phyloP scores from a whole-genome alignment of 2,888 invertebrate genomes.

The Nebria salina region DNA sequence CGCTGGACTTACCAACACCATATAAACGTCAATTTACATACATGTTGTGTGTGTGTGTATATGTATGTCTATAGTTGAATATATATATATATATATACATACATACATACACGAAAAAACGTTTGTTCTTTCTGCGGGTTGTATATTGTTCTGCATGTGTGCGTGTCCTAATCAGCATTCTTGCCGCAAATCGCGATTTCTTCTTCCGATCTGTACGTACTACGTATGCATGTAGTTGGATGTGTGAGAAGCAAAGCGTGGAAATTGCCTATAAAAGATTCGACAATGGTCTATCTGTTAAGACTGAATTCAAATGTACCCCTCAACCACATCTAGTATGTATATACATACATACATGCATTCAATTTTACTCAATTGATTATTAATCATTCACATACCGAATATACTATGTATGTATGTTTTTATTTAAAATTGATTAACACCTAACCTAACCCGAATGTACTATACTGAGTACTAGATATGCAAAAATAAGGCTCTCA shows the following conservation, averaged over 20 bases:
- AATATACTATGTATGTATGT: no score
- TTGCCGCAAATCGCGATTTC: constrained; percentile 14
- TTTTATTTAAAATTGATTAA: no score
- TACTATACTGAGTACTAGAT: no score
- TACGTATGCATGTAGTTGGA: neutral
- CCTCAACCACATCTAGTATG: neutral
- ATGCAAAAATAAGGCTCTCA: no score
- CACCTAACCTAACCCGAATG: no score
- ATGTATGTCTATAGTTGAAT: neutral
- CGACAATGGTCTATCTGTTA: constrained; percentile 33
- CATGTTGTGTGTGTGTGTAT: no score
- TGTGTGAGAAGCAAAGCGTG: constrained; percentile 32
- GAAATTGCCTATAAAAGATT: constrained; percentile 46
- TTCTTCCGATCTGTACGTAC: neutral
- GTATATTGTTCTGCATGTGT: neutral
- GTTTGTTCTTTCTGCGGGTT: constrained; percentile 7
- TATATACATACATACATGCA: no score
- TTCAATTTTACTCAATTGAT: no score
- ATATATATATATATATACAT: neutral
- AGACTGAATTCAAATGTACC: constrained; percentile 18
- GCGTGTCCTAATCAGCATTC: constrained; percentile 18
- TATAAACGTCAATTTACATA: neutral
- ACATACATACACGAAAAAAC: neutral
- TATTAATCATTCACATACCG: no score
- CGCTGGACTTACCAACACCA: constrained; percentile 13